Percentiles rank a stretch among this genome's conserved stretches.
These are phyloP conservation scores for Acronicta leporina DNA, from an alignment of 2,888 invertebrate species.

Conservation along the genomic window DNA sequence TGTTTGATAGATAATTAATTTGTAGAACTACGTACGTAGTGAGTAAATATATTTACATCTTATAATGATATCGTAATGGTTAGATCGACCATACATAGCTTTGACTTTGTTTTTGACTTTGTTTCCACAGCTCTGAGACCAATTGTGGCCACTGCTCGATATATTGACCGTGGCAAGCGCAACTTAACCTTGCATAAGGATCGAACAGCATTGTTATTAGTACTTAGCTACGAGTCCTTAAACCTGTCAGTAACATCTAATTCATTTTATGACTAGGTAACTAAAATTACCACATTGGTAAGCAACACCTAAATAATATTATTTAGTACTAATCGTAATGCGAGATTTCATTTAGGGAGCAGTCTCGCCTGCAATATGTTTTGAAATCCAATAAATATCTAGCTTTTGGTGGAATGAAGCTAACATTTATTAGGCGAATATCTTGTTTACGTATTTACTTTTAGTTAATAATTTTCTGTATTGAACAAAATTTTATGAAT, in stretches of 20 bases:
- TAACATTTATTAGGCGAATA: conserved; percentile 59
- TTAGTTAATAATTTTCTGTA: conserved; percentile 23
- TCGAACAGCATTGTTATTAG: no score
- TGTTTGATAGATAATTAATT: conserved; percentile 32
- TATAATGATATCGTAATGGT: no score
- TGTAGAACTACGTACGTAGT: conserved; percentile 4
- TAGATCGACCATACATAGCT: no score
- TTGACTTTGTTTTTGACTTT: no score
- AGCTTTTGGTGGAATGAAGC: conserved; percentile 59
- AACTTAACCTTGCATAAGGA: no score
- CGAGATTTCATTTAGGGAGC: conserved; percentile 50
- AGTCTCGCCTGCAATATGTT: conserved; percentile 37
- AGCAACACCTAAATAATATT: conserved; percentile 63
- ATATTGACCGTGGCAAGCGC: no score
- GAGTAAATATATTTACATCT: background rate
- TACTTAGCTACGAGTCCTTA: no score
- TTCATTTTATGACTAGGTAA: conserved; percentile 48
- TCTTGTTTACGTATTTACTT: conserved; percentile 19
- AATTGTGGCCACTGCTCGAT: no score
- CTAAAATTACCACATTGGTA: conserved; percentile 43
- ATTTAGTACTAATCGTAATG: conserved; percentile 64
- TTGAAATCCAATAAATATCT: conserved; percentile 66
- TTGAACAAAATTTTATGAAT: conserved; percentile 6
- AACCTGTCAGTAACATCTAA: conserved; percentile 22
- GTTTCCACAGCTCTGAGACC: no score